Percentiles rank a stretch among this genome's conserved stretches.
phyloP scores from a whole-genome alignment of 2,797 vertebrate species.

The Menidia menidia region DNA sequence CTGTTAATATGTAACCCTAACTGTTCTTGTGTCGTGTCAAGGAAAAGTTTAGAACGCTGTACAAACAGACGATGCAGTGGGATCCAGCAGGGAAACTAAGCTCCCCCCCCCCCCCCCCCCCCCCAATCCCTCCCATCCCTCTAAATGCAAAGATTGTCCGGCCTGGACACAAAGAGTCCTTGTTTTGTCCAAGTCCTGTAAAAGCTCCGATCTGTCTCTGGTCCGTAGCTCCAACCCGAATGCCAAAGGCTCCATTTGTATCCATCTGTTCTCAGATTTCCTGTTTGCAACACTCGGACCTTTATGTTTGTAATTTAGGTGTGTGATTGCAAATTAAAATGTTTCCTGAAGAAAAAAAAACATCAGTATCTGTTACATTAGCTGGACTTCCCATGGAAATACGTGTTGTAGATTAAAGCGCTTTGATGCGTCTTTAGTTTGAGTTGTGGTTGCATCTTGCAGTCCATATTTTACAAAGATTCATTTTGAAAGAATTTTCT shows the following conservation, averaged over 20 bases:
- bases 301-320: constrained; percentile 45
- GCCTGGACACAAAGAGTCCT: constrained; percentile 64
- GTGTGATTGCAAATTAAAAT: constrained; percentile 4
- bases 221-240: constrained; percentile 29
- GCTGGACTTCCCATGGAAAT: no score
- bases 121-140: constrained; percentile 25
- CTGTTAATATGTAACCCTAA: constrained; percentile 67
- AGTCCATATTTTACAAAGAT: background rate
- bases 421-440: background rate
- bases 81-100: constrained; percentile 15
- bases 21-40: constrained; percentile 13
- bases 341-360: constrained; percentile 11
- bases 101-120: constrained; percentile 8
- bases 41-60: constrained; percentile 28
- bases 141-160: constrained; percentile 64
- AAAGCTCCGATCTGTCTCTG: constrained; percentile 51
- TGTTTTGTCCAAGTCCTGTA: constrained; percentile 42
- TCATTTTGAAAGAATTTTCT: background rate
- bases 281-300: constrained; percentile 20
- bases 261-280: constrained; percentile 47
- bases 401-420: background rate
- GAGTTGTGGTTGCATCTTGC: background rate
- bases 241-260: constrained; percentile 29
- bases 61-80: constrained; percentile 44
- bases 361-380: no score